Base-by-base conservation (phyloP, 2,888 invertebrate species). In the Lampropteryx suffumata region DNA sequence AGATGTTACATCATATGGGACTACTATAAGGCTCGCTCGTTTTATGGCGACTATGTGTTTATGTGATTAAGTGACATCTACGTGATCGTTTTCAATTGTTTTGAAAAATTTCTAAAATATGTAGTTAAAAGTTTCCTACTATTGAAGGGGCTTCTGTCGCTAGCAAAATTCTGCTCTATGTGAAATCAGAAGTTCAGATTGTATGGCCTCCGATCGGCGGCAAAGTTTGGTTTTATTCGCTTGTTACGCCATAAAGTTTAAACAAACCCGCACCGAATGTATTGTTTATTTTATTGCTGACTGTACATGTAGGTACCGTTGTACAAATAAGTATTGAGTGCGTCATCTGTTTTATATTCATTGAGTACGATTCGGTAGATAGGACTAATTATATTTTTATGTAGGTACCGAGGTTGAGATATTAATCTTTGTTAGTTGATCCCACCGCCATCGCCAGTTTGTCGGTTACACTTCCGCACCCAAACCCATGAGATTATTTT, bases 141-240 rank as follows among this genome's bases (percentile, higher is more conserved):
- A 24, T 21, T 1, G 36, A 32, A 13, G 1, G 26, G 32, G 17
- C 21, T 28, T 41, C 47, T 46, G 28, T 26, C n/a, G n/a, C n/a
- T n/a, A n/a, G n/a, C 0, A 14, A 41, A 0, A 34, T 10, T 9
- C 30, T 40, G 27, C n/a, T 56, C 50, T 34, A 37, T 43, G 52
- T 29, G 33, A 33, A 45, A 55, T 55, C 44, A 50, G 34, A 57
- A 57, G 57, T 60, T 60, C 37, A 62, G 76, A 79, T 81, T 76
- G 76, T 73, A 73, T 71, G 67, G 45, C 46, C 50, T 50, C 51
- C 62, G 63, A 68, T 67, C 63, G 72, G 64, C 61, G 66, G 63
- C 49, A 55, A 73, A 76, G 73, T 80, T 74, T 65, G 63, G 61
- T 62, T 61, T 69, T 73, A 73, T 63, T 56, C 59, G 55, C 42